Evolutionary conservation across 2,888 invertebrate genomes (phyloP).

Genomic region (Coleophora deauratella): DNA sequence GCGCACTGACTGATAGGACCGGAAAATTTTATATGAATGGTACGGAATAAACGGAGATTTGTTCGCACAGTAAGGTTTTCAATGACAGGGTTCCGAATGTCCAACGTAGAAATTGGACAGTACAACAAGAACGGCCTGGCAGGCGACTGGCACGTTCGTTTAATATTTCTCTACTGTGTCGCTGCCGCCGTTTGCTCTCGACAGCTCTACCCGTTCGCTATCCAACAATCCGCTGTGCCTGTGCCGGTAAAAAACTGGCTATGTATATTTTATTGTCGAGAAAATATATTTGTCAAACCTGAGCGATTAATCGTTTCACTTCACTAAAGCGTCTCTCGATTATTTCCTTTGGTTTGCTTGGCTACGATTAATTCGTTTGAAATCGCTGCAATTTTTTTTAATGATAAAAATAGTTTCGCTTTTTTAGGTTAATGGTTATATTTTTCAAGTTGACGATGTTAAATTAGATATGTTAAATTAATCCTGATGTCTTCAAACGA

Average conservation of each 20-base stretch:
- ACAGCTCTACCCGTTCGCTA: slow-evolving; percentile 59
- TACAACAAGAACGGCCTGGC: slow-evolving; percentile 45
- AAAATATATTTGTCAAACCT: slow-evolving; percentile 66
- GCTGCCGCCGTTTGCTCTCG: slow-evolving; percentile 52
- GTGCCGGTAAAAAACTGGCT: slow-evolving; percentile 49
- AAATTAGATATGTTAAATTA: too few species aligned
- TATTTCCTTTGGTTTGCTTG: slow-evolving; percentile 24
- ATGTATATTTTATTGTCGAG: slow-evolving; percentile 66
- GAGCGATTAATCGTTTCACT: slow-evolving; percentile 57
- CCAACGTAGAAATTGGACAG: slow-evolving; percentile 21
- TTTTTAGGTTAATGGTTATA: too few species aligned
- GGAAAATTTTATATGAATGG: too few species aligned
- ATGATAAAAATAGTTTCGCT: too few species aligned
- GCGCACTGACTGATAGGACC: too few species aligned
- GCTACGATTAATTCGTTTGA: too few species aligned
- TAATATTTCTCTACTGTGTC: slow-evolving; percentile 62
- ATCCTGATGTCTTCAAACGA: too few species aligned
- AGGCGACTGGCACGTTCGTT: slow-evolving; percentile 35
- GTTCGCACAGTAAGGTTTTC: too few species aligned
- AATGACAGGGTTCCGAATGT: too few species aligned
- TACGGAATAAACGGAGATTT: too few species aligned
- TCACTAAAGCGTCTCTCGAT: slow-evolving; percentile 38
- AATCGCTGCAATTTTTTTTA: too few species aligned
- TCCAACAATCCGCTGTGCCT: slow-evolving; percentile 24
- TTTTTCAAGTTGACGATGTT: too few species aligned